Evolutionary conservation across 2,113 vertebrate species (phyloP), one percentile per base, ranked within the genome.

Genomic region (Recurvirostra avosetta): DNA sequence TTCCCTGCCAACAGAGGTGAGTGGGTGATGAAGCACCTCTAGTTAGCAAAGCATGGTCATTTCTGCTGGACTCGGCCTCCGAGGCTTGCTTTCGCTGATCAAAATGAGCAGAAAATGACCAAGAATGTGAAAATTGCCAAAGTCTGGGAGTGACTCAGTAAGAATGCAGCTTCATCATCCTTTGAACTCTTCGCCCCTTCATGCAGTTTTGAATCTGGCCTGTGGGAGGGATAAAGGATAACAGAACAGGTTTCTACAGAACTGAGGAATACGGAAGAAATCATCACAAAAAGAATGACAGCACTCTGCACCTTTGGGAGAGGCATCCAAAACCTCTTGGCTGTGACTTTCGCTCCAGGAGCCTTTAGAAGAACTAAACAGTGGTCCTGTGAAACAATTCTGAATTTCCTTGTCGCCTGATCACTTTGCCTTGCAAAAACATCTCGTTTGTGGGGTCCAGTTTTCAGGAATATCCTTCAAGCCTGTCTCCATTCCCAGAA

Each of bases 181-280:
- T 59, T 30, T 56, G 27, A 59, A 65, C 47, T 65, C 43, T 49
- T 73, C 9, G 6, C 11, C 29, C 61, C 17, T 76, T 66, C 29
- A 9, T 3, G 5, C 3, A 36, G 67, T 50, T 96, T 94, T 91
- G 63, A 88, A 91, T 76, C 53, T 86, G 72, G 61, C 94, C 88
- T 78, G 92, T 6, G 63, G 97, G 95, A 95, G 49, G 84, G 41
- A 86, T 94, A 80, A 71, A 63, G 58, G 50, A 38, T 75, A 41
- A 34, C 2, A 12, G 89, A 78, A 70, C 30, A 81, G 32, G 61
- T 94, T 81, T 75, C n/a, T 93, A 6, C 85, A 66, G 76, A 91
- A 55, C 65, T 21, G 29, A 77, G 38, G 15, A 74, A 87, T 62
- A 61, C 2, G 0, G 66, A 73, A 76, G 25, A 79, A 85, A 74